phyloP scores from a whole-genome alignment of 2,797 vertebrate genomes.

The Tinamus major region DNA sequence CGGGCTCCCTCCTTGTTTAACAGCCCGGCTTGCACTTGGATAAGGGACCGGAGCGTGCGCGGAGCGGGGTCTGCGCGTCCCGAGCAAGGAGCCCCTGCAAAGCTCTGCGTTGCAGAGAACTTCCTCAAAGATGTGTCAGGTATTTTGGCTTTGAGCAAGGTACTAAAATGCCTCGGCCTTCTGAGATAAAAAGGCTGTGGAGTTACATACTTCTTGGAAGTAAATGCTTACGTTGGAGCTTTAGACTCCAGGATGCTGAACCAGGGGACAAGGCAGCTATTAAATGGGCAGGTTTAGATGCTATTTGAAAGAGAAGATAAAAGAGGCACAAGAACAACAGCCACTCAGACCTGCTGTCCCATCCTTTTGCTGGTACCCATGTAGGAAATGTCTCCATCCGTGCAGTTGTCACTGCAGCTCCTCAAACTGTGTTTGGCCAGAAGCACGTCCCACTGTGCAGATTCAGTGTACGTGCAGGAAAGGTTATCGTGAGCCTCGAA shows the following conservation, averaged over 20 bases:
- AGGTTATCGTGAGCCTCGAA: background rate
- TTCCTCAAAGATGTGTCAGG: background rate
- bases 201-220: background rate
- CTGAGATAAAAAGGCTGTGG: background rate
- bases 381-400: accelerated
- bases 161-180: background rate
- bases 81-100: background rate
- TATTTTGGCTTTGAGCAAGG: accelerated
- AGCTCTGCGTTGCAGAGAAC: background rate
- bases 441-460: accelerated
- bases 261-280: background rate
- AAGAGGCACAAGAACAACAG: background rate
- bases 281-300: background rate
- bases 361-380: accelerated
- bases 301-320: background rate
- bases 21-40: too few species aligned
- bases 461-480: background rate
- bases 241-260: background rate
- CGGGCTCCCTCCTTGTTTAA: background rate
- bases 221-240: background rate
- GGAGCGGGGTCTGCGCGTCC: background rate
- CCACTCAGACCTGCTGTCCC: background rate
- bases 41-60: accelerated
- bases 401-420: background rate
- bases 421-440: background rate